Evolutionary conservation across 2,888 invertebrate genomes (phyloP), one percentile per base, ranked within the genome.

Genomic region (Mesorhabditis spiculigera): DNA sequence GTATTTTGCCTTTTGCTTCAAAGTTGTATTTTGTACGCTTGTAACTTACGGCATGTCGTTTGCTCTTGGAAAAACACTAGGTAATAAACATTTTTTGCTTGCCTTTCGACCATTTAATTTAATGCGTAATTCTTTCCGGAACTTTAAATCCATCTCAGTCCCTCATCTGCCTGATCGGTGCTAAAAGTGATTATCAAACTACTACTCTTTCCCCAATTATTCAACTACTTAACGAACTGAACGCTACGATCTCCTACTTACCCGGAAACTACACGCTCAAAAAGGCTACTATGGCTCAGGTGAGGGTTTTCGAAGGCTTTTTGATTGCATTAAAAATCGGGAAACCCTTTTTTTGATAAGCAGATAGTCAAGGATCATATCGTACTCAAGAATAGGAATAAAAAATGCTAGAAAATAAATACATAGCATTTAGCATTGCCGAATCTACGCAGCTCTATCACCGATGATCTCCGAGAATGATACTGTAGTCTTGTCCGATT

Each of bases 241-340:
- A 50, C n/a, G 58, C n/a, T n/a, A 50, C 58, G n/a, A n/a, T 50
- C 10, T 13, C 58, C 8, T 50, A 50, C n/a, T 50, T 50, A n/a
- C 58, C 58, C n/a, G 58, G 58, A n/a, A 50, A 50, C n/a, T 50
- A 50, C 58, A 50, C 58, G 8, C n/a, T 50, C 10, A 50, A 50
- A 50, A 50, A 10, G n/a, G 58, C 58, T 13, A 13, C 58, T 3
- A 10, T 50, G n/a, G 8, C 58, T 13, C 58, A 50, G n/a, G 58
- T 50, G n/a, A 50, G n/a, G 2, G n/a, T 10, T 13, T 13, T 13
- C n/a, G 10, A 50, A 50, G 58, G 58, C n/a, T 50, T 28, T 28
- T 50, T 50, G n/a, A 50, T 10, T 50, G 1, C n/a, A 50, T 2
- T 13, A 50, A 50, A 50, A 50, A 10, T 50, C 58, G 28, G 28